These are phyloP conservation scores for Brienomyrus brachyistius DNA, from an alignment of 2,113 vertebrate species.

Conservation along the genomic window DNA sequence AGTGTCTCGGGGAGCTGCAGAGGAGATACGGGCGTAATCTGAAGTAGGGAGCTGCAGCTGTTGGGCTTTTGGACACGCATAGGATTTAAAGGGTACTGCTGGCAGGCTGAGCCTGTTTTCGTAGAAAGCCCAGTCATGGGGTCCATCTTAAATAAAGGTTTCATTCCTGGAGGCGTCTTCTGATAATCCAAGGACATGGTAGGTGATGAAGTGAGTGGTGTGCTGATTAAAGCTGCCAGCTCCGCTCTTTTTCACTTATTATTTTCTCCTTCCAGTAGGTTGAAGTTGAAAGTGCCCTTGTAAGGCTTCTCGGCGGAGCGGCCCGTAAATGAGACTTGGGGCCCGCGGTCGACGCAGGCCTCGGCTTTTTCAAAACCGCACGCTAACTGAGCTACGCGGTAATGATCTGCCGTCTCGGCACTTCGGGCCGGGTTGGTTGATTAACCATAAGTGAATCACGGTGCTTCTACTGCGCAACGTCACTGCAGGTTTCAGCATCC, in stretches of 20 bases:
- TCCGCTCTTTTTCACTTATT: not conserved
- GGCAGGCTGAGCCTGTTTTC: not conserved
- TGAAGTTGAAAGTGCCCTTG: slow-evolving; percentile 28
- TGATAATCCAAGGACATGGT: not conserved
- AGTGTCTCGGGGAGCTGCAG: not conserved
- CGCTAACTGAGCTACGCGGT: slow-evolving; percentile 55
- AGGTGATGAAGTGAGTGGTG: not conserved
- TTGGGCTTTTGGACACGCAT: not conserved
- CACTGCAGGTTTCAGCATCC: not conserved
- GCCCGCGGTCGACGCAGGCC: slow-evolving; percentile 47
- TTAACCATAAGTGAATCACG: slow-evolving; percentile 4
- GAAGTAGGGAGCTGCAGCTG: not conserved
- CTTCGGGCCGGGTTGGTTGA: not conserved
- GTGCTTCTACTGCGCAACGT: not conserved
- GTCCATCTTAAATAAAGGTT: not conserved
- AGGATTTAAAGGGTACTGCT: not conserved
- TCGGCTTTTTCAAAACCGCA: slow-evolving; percentile 44
- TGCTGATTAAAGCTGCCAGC: not conserved
- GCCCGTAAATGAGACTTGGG: slow-evolving; percentile 51
- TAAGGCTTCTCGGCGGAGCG: slow-evolving; percentile 38
- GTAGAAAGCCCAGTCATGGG: not conserved
- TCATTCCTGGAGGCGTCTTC: not conserved
- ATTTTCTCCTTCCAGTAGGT: slow-evolving; percentile 27
- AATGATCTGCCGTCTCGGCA: slow-evolving; percentile 46
- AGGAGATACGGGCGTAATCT: not conserved